These are phyloP conservation scores for Odontothrips loti DNA, from an alignment of 2,888 invertebrate species.

Conservation along the genomic window DNA sequence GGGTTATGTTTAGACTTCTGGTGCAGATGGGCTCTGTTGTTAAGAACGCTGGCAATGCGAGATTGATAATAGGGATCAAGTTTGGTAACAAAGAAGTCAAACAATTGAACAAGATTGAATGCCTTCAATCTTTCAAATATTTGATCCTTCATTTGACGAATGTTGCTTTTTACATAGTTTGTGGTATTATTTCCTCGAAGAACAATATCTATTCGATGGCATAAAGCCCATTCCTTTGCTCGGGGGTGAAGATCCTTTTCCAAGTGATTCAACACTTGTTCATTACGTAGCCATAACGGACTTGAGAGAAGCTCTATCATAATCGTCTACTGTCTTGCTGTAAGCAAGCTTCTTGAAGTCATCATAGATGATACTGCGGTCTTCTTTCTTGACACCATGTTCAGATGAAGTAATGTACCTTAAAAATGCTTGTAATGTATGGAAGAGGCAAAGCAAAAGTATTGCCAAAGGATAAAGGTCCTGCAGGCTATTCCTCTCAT, in stretches of 20 bases:
- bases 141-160: background rate
- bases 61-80: background rate
- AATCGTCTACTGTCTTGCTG: background rate
- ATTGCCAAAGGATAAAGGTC: background rate
- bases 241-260: background rate
- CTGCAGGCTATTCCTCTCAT: background rate
- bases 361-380: background rate
- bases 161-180: background rate
- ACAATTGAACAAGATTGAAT: background rate
- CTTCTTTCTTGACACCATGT: slow-evolving; percentile 3
- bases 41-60: background rate
- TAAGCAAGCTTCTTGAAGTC: background rate
- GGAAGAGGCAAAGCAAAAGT: background rate
- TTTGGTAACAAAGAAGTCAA: slow-evolving; percentile 13
- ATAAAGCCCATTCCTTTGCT: background rate
- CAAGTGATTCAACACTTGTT: background rate
- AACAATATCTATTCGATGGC: background rate
- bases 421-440: background rate
- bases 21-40: background rate
- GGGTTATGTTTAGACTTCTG: background rate
- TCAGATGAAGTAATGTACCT: background rate
- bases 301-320: background rate
- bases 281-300: background rate
- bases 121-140: background rate
- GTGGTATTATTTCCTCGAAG: background rate